Base-by-base conservation (phyloP, 1,140 invertebrate genomes). In the Asbolus verrucosus region DNA sequence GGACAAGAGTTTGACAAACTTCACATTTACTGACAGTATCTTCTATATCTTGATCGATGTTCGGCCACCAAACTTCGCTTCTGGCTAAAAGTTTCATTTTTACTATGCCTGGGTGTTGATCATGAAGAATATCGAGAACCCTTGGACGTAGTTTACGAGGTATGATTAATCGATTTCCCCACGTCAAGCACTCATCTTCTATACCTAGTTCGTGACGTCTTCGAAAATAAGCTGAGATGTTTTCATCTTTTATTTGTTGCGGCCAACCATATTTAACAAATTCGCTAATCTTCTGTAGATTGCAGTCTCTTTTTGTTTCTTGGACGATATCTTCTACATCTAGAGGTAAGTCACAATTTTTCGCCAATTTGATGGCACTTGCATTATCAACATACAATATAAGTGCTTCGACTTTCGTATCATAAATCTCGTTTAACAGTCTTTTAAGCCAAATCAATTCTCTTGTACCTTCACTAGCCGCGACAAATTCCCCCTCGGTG, bases 401-500 rank as follows among this genome's bases (percentile, higher is more conserved):
- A 2, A 24, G 14, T 43, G 18, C 43, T 21, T 67, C 14, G 8
- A n/a, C n/a, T n/a, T n/a, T n/a, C 8, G 2, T 9, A 11, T 27
- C 14, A 4, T 15, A 6, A n/a, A 73, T 1, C 16, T 69, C 69
- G 5, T 33, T 39, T 30, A 70, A 43, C 3, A 74, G 15, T 15
- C n/a, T 3, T 5, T 15, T 39, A 8, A 80, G 43, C 75, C 75
- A 81, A 9, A 79, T 62, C 9, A 75, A 43, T n/a, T 80, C 74
- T 68, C 79, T 78, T n/a, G 74, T 60, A 27, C 70, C 72, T 39
- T 77, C 75, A 67, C 73, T 67, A 4, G 66, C 70, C 16, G 79
- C 75, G n/a, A 81, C 41, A 75, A 76, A 81, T 65, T 85, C 83
- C 14, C 82, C 75, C 73, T 85, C 82, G 2, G 80, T 82, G 9